Conservation (phyloP, 2,888 invertebrate species). For the Heliconius charithonia region DNA sequence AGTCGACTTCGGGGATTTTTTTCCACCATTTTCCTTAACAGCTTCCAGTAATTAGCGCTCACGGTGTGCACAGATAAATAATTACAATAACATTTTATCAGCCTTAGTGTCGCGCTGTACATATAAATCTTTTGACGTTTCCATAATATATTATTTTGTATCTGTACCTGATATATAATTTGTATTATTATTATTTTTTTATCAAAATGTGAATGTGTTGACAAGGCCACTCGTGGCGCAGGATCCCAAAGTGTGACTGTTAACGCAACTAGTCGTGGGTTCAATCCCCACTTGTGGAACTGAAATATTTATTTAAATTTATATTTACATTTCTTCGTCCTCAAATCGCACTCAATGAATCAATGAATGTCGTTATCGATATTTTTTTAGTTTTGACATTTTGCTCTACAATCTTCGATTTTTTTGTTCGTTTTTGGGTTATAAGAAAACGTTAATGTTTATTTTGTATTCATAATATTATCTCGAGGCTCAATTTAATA, state of each 20-base stretch:
- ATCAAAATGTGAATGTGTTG: neutral
- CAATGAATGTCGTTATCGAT: too few relatives aligned
- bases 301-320: too few relatives aligned
- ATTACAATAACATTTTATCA: conserved; percentile 21
- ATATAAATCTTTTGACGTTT: conserved; percentile 15
- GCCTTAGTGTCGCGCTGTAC: neutral
- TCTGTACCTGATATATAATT: neutral
- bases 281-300: too few relatives aligned
- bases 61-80: conserved; percentile 21
- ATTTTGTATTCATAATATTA: neutral
- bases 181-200: neutral
- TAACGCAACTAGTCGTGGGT: too few relatives aligned
- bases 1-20: conserved; percentile 42
- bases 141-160: neutral
- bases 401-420: too few relatives aligned
- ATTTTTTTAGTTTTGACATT: too few relatives aligned
- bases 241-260: too few relatives aligned
- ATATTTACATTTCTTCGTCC: too few relatives aligned
- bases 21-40: conserved; percentile 41
- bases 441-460: too few relatives aligned
- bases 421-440: too few relatives aligned
- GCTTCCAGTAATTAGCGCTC: conserved; percentile 38
- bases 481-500: neutral
- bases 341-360: too few relatives aligned
- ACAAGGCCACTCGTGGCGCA: too few relatives aligned